A percentile compares a stretch with the other conserved stretches of the same genome.
These are phyloP conservation scores for Ellobium chinense DNA, from an alignment of 2,888 invertebrate species.

Conservation along the genomic window DNA sequence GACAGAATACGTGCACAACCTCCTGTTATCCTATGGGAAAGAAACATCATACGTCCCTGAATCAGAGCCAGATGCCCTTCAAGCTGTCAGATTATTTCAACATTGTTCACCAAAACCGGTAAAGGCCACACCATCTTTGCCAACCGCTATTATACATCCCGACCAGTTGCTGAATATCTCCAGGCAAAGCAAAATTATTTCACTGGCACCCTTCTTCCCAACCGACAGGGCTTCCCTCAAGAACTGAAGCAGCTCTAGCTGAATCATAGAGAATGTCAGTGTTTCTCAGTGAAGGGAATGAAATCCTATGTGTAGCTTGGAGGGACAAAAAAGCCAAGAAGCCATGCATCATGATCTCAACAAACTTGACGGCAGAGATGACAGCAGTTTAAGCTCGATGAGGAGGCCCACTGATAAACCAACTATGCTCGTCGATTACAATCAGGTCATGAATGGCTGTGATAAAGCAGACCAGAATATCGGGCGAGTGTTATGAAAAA, in stretches of 20 bases:
- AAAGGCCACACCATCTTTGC: slow-evolving; percentile 1
- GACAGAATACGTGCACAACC: background rate
- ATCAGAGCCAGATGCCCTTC: background rate
- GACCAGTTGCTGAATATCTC: background rate
- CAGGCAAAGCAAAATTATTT: background rate
- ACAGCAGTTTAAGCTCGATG: background rate
- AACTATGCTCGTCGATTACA: background rate
- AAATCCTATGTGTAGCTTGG: slow-evolving; percentile 2
- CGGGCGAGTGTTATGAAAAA: no score
- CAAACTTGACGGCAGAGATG: background rate
- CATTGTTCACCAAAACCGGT: background rate
- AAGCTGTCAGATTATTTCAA: background rate
- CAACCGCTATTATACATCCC: background rate
- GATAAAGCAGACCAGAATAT: background rate
- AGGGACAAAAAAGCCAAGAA: slow-evolving; percentile 4
- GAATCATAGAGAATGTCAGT: background rate
- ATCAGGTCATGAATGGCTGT: background rate
- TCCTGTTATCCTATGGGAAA: background rate
- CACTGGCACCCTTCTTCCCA: background rate
- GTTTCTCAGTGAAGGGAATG: background rate
- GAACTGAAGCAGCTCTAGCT: background rate
- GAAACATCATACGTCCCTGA: background rate
- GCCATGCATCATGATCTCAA: background rate
- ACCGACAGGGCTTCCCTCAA: background rate
- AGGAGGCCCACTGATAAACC: background rate